phyloP scores from a whole-genome alignment of 30 jellyfish, hydroid and myxozoan species.

The Phacellophora camtschatica region DNA sequence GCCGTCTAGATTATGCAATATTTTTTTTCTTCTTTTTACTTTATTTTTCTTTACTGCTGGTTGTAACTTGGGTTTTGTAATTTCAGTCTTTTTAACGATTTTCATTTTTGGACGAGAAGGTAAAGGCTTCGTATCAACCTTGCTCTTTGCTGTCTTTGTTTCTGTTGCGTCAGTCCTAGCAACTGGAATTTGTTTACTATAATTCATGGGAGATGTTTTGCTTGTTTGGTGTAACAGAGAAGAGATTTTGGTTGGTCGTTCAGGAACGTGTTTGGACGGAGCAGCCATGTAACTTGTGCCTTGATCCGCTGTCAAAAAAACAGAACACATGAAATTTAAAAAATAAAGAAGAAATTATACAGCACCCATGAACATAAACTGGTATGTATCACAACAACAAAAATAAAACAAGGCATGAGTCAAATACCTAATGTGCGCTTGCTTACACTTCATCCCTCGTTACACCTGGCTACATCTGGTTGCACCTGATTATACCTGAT shows the following conservation, averaged over 20 bases:
- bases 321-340: no score
- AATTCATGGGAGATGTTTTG: background rate
- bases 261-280: background rate
- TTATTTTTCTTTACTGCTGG: slow-evolving; percentile 7
- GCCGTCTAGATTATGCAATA: slow-evolving; percentile 77
- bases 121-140: background rate
- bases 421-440: no score
- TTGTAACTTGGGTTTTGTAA: slow-evolving; percentile 34
- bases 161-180: background rate
- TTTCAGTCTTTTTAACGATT: slow-evolving; percentile 9
- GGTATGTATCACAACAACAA: no score
- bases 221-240: slow-evolving; percentile 1
- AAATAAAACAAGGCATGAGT: no score
- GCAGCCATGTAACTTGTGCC: slow-evolving; percentile 59
- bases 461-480: no score
- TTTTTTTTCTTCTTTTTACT: background rate
- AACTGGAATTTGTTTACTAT: background rate
- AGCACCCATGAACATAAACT: no score
- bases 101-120: background rate
- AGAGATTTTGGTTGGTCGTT: slow-evolving; percentile 3
- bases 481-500: no score
- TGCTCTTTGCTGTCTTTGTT: background rate
- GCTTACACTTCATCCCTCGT: no score
- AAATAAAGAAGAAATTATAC: no score
- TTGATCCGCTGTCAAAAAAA: slow-evolving; percentile 37